Evolutionary conservation across 2,113 vertebrate species (phyloP).

Genomic region (Bufo bufo): DNA sequence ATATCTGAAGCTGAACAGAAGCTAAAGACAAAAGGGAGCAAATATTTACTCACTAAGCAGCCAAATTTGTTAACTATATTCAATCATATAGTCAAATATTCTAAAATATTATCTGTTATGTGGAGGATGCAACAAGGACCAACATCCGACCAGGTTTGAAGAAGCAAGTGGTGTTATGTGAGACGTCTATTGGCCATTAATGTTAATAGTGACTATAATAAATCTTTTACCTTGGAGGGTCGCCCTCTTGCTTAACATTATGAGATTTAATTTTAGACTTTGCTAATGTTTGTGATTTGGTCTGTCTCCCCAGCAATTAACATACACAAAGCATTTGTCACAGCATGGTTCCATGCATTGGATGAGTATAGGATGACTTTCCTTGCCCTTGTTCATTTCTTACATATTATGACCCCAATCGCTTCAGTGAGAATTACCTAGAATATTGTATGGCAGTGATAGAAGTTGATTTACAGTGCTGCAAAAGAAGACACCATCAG

Average conservation of each 20-base stretch:
- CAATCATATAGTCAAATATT: background rate
- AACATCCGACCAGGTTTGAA: background rate
- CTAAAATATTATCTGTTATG: background rate
- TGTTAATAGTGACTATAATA: background rate
- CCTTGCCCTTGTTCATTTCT: conserved; percentile 43
- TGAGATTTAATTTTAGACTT: background rate
- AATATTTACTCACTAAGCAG: too few relatives aligned
- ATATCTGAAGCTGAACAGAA: background rate
- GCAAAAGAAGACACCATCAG: conserved; percentile 55
- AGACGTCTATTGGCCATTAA: background rate
- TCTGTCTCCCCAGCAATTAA: conserved; percentile 17
- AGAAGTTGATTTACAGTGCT: conserved; percentile 47
- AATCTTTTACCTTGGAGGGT: background rate
- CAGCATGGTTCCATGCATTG: background rate
- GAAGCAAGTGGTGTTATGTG: background rate
- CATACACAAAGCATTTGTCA: conserved; percentile 15
- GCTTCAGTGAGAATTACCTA: conserved; percentile 57
- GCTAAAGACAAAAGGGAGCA: too few relatives aligned
- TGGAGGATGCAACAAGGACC: background rate
- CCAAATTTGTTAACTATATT: background rate
- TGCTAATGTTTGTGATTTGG: background rate
- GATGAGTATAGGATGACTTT: conserved; percentile 22
- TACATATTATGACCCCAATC: conserved; percentile 48
- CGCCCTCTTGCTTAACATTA: background rate
- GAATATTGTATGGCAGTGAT: conserved; percentile 32